Conservation (phyloP, 2,888 invertebrate species). For the Ochropleura plecta region DNA sequence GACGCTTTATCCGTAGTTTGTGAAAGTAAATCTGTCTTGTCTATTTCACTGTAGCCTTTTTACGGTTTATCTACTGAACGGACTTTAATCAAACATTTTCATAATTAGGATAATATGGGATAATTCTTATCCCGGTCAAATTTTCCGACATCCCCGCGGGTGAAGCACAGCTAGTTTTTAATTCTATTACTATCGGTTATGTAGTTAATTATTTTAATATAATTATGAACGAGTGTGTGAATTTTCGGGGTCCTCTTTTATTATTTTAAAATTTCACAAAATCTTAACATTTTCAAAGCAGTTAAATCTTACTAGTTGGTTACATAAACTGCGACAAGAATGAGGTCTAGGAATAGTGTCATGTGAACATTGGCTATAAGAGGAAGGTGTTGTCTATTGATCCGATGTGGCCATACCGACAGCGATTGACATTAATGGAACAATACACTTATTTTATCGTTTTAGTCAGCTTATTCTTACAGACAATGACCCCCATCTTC, state of each 20-base stretch:
- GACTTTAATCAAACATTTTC: too few species aligned
- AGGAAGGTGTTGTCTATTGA: slow-evolving; percentile 36
- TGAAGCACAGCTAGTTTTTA: too few species aligned
- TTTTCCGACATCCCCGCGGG: too few species aligned
- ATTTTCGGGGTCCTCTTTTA: neutral
- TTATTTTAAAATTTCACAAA: neutral
- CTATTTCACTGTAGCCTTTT: too few species aligned
- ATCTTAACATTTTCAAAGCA: neutral
- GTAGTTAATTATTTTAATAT: too few species aligned
- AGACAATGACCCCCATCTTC: neutral
- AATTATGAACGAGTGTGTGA: too few species aligned
- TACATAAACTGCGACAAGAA: slow-evolving; percentile 37
- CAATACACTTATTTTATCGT: neutral
- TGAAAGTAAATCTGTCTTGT: too few species aligned
- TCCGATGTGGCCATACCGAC: slow-evolving; percentile 20
- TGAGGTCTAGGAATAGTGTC: slow-evolving; percentile 32
- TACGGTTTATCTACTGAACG: too few species aligned
- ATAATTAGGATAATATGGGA: too few species aligned
- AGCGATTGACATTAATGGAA: neutral
- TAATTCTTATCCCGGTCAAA: too few species aligned
- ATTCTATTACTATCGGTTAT: too few species aligned
- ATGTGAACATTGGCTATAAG: slow-evolving; percentile 42
- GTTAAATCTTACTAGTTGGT: neutral
- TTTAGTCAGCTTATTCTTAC: neutral
- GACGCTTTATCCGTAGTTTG: too few species aligned